A percentile compares a stretch with the other conserved stretches of the same genome.
Conservation (phyloP, 2,888 invertebrate genomes). For the Sericinus montela region DNA sequence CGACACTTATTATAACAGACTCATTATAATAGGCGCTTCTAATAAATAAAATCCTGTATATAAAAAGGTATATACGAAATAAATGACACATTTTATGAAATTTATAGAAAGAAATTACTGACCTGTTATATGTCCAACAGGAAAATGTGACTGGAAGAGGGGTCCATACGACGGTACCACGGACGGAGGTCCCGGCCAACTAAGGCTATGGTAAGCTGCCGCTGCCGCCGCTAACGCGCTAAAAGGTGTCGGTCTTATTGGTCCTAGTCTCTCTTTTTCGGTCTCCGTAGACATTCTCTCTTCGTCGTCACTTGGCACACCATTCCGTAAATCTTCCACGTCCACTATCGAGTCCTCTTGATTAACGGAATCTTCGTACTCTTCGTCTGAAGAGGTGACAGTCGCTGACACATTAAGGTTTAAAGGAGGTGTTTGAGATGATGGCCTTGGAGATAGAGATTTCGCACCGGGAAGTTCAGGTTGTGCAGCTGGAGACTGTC, state of each 20-base stretch:
- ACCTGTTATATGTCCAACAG: constrained; percentile 70
- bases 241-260: constrained; percentile 88
- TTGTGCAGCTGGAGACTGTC: constrained; percentile 68
- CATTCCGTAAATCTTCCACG: constrained; percentile 86
- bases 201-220: constrained; percentile 82
- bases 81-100: background rate
- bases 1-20: background rate
- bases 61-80: background rate
- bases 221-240: constrained; percentile 83
- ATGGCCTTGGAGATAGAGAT: constrained; percentile 56
- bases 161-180: constrained; percentile 82
- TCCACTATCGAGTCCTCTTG: constrained; percentile 86
- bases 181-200: constrained; percentile 75
- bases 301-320: constrained; percentile 68
- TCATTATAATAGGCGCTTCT: background rate
- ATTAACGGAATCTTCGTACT: constrained; percentile 84
- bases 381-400: constrained; percentile 79
- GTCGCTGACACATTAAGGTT: constrained; percentile 71
- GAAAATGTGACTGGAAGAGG: constrained; percentile 83
- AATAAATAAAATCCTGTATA: too few relatives aligned
- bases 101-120: constrained; percentile 32
- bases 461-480: constrained; percentile 70
- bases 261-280: constrained; percentile 71
- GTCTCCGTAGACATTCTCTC: constrained; percentile 48
- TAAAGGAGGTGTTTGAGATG: constrained; percentile 67